Percentiles rank a stretch among this genome's conserved stretches.
phyloP scores from a whole-genome alignment of 2,888 invertebrate genomes.

The Epicampocera succincta region DNA sequence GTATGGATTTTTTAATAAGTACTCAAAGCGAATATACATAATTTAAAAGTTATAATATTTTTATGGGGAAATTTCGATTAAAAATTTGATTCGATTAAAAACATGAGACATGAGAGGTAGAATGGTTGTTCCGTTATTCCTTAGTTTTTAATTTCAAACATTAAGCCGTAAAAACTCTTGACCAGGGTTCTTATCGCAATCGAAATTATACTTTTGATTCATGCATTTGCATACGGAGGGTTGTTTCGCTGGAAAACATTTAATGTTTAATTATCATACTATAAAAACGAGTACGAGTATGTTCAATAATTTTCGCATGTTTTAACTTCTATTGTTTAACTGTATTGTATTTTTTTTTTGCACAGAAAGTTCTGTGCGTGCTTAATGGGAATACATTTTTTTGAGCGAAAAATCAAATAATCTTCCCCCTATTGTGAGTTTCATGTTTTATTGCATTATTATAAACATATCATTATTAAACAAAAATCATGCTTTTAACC shows the following conservation, averaged over 20 bases:
- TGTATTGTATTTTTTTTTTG: constrained; percentile 3
- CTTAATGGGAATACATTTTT: constrained; percentile 50
- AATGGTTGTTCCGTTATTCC: not conserved
- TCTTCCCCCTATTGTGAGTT: constrained; percentile 44
- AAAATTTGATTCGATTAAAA: too few relatives aligned
- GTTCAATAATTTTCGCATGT: constrained; percentile 22
- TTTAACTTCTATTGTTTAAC: constrained; percentile 32
- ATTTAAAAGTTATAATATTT: too few relatives aligned
- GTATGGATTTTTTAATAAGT: too few relatives aligned
- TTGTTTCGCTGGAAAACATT: constrained; percentile 29
- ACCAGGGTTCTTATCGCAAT: constrained; percentile 17
- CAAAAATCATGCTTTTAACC: constrained; percentile 41
- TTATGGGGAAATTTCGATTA: too few relatives aligned
- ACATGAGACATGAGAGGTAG: too few relatives aligned
- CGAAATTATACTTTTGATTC: not conserved
- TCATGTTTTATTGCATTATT: constrained; percentile 38
- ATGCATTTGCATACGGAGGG: constrained; percentile 23
- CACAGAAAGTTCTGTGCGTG: constrained; percentile 53
- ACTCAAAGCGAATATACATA: too few relatives aligned
- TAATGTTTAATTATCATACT: constrained; percentile 56
- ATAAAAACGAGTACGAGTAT: constrained; percentile 15
- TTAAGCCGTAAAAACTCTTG: constrained; percentile 23
- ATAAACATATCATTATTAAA: constrained; percentile 67
- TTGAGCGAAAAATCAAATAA: constrained; percentile 33
- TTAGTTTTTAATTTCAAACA: not conserved